Percentiles rank a stretch among this genome's conserved stretches.
These are phyloP conservation scores for Etheostoma spectabile DNA, from an alignment of 2,113 vertebrate species.

Conservation along the genomic window DNA sequence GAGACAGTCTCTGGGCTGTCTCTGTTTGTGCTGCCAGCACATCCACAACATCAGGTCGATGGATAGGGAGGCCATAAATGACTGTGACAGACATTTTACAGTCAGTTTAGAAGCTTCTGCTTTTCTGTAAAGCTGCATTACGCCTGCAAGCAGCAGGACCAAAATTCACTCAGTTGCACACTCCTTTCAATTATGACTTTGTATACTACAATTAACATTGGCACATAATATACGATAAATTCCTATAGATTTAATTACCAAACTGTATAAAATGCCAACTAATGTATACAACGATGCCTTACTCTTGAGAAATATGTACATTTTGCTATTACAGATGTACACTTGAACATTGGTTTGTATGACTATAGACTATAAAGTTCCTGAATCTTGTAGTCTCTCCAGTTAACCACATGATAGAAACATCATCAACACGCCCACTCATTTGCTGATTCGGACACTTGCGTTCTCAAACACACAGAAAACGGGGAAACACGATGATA, in stretches of 20 bases:
- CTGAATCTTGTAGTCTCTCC: too few relatives aligned
- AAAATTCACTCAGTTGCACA: constrained; percentile 40
- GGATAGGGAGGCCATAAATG: constrained; percentile 63
- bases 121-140: constrained; percentile 60
- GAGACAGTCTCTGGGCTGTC: constrained; percentile 67
- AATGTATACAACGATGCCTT: background rate
- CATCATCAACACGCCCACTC: too few relatives aligned
- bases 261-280: background rate
- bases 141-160: constrained; percentile 51
- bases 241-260: background rate
- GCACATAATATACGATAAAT: background rate
- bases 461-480: constrained; percentile 7
- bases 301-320: background rate
- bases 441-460: too few relatives aligned
- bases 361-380: too few relatives aligned
- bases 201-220: background rate
- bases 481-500: background rate
- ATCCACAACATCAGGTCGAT: constrained; percentile 75
- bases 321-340: background rate
- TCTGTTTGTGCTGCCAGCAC: constrained; percentile 75
- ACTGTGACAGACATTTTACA: constrained; percentile 76
- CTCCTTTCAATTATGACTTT: constrained; percentile 8
- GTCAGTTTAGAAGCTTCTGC: constrained; percentile 62
- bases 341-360: background rate
- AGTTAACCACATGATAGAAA: too few relatives aligned